Evolutionary conservation across 2,797 vertebrate genomes (phyloP), one percentile per base, ranked within the genome.

Genomic region (Arnoldichthys spilopterus): DNA sequence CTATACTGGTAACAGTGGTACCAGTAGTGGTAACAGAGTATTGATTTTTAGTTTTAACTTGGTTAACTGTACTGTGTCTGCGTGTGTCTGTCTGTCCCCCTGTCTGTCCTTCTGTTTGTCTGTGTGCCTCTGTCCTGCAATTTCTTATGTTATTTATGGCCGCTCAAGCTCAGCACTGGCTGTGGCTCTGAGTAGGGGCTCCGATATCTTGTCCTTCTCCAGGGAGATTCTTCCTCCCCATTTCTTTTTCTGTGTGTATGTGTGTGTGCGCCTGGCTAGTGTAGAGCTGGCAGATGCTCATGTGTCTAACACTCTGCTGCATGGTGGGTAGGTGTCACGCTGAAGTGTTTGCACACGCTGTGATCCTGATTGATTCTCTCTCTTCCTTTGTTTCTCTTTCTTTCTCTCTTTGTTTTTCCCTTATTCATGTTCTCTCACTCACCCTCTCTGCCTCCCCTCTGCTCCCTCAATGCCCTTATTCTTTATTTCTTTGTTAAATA

Each of bases 281-380:
- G 86, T 51, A 4, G 63, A 82, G 83, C n/a, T 81, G 83, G 76
- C 80, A 90, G 82, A 73, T 81, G 76, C 76, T 73, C 74, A 67
- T 81, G 80, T 68, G 77, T 82, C 79, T 76, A 63, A 68, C 71
- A 62, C 74, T 40, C 74, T 78, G 70, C 69, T 78, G 81, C 72
- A 70, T 83, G 71, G 78, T 78, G 78, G 82, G 77, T 66, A 74
- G 59, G 82, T 86, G 83, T 69, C 85, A 80, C 69, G 84, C 82
- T 82, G 82, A 86, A 78, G 85, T 86, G 77, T 89, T 72, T 87
- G 43, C 79, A 45, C 80, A 85, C 32, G 82, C 73, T 82, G 58
- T 24, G 62, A 45, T 61, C 72, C 77, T 73, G 51, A 83, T 72
- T 79, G 51, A 84, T 84, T 86, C 66, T 43, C 40, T 76, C 74